Conservation (phyloP, 2,113 vertebrate species). For the Alligator sinensis region DNA sequence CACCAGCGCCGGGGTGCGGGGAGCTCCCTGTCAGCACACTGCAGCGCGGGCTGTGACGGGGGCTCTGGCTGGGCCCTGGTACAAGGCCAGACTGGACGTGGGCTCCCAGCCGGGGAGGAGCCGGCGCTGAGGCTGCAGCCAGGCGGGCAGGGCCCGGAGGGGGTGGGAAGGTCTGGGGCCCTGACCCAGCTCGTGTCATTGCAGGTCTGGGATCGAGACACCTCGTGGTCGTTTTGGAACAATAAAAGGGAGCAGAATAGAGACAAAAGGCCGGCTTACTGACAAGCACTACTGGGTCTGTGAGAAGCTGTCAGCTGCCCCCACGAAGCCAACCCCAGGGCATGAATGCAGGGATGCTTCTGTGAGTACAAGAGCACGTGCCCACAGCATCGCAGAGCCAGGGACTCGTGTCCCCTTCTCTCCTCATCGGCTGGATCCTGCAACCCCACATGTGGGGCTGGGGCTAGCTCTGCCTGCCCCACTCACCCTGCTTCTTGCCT, state of each 20-base stretch:
- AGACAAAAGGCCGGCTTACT: neutral
- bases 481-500: neutral
- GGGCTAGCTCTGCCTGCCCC: neutral
- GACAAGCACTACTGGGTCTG: neutral
- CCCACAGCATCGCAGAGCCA: neutral
- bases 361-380: neutral
- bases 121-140: too few species aligned
- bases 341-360: neutral
- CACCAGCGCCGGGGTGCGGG: too few species aligned
- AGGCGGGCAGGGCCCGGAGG: too few species aligned
- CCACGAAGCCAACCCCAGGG: neutral
- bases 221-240: neutral
- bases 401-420: too few species aligned
- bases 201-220: neutral
- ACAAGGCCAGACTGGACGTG: too few species aligned
- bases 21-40: too few species aligned
- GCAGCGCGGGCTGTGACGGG: too few species aligned
- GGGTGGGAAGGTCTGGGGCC: too few species aligned
- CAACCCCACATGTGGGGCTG: neutral
- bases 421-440: accelerated
- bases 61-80: too few species aligned
- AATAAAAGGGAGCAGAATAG: neutral
- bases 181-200: too few species aligned
- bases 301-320: neutral
- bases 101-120: too few species aligned